phyloP scores from a whole-genome alignment of 2,888 invertebrate genomes.

The Halocaridina rubra region DNA sequence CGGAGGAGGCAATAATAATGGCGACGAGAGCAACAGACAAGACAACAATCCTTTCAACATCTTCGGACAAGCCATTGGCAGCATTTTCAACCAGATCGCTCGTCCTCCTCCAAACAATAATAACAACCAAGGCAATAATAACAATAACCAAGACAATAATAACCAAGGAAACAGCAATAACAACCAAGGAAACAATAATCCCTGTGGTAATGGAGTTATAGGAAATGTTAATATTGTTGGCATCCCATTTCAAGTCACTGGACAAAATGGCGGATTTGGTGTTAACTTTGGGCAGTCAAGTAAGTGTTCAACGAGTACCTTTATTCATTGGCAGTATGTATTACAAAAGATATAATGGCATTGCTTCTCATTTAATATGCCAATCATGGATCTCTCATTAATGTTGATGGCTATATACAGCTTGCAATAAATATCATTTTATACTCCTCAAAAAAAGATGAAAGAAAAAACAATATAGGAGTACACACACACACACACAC shows the following conservation, averaged over 20 bases:
- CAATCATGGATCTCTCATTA: too few species aligned
- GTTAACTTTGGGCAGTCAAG: slow-evolving; percentile 17
- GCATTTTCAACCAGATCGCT: not conserved
- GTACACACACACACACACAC: too few species aligned
- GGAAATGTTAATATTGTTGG: slow-evolving; percentile 33
- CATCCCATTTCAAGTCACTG: slow-evolving; percentile 15
- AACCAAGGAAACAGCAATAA: not conserved
- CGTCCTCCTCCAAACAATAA: not conserved
- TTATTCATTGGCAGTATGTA: too few species aligned
- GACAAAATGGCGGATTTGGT: slow-evolving; percentile 12
- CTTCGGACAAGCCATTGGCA: not conserved
- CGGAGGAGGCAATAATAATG: not conserved
- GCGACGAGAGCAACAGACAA: not conserved
- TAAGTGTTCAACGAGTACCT: not conserved
- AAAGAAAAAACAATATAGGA: not conserved
- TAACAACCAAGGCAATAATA: not conserved
- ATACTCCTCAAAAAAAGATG: not conserved
- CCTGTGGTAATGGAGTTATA: not conserved
- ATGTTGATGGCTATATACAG: too few species aligned
- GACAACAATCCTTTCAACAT: not conserved
- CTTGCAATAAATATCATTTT: not conserved
- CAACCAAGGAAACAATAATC: not conserved
- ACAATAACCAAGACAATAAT: not conserved
- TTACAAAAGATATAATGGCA: too few species aligned
- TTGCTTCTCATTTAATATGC: too few species aligned